Percentiles rank a stretch among this genome's conserved stretches.
phyloP scores from a whole-genome alignment of 2,797 vertebrate species.

The Crenichthys baileyi region DNA sequence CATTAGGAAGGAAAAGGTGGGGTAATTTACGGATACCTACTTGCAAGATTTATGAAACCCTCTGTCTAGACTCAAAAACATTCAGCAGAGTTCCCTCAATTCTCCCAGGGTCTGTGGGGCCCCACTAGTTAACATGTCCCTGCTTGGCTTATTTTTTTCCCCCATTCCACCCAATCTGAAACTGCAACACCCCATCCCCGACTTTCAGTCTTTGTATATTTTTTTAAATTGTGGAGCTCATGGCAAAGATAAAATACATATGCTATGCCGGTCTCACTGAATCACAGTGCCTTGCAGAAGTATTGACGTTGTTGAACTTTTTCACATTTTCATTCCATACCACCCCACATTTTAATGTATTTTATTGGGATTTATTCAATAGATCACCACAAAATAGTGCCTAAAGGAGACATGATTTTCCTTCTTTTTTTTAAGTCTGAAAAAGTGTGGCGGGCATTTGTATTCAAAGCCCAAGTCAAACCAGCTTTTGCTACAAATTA shows the following conservation, averaged over 20 bases:
- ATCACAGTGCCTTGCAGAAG: neutral
- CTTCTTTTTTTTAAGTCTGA: neutral
- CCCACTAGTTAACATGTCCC: constrained; percentile 57
- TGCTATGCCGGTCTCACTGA: neutral
- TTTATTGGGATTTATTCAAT: neutral
- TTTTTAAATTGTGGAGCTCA: constrained; percentile 38
- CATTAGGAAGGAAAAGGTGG: constrained; percentile 3
- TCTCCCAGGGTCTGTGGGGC: constrained; percentile 59
- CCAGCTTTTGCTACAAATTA: neutral
- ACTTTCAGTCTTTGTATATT: constrained; percentile 31
- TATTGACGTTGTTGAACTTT: neutral
- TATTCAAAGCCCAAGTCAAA: neutral
- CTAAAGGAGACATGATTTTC: neutral
- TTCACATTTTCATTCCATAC: neutral
- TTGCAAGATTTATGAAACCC: constrained; percentile 34
- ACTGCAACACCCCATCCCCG: constrained; percentile 50
- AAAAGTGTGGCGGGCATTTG: neutral
- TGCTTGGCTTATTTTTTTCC: constrained; percentile 43
- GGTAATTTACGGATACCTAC: constrained; percentile 16
- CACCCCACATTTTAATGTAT: neutral
- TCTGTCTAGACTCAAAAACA: constrained; percentile 38
- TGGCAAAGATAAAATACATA: constrained; percentile 28
- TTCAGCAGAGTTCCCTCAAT: constrained; percentile 39
- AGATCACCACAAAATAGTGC: neutral
- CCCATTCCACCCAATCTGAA: constrained; percentile 37